phyloP scores from a whole-genome alignment of 2,888 invertebrate species.

The Acrocyrtus sp. region DNA sequence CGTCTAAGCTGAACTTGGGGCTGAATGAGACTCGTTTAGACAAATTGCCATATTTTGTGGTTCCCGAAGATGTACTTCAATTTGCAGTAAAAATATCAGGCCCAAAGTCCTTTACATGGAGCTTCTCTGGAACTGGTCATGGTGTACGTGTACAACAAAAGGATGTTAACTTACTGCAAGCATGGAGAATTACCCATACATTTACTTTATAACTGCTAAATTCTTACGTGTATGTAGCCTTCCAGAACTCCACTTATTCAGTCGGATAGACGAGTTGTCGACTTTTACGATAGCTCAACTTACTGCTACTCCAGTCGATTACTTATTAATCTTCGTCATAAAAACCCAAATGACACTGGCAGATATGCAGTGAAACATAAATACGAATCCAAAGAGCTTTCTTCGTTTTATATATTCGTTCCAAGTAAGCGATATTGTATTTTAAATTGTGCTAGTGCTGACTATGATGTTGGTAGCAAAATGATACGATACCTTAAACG shows the following conservation, averaged over 20 bases:
- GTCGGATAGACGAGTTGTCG: constrained; percentile 39
- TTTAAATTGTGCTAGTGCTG: no score
- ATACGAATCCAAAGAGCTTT: constrained; percentile 27
- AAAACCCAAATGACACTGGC: constrained; percentile 51
- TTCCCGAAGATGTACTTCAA: constrained; percentile 46
- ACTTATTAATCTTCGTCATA: constrained; percentile 49
- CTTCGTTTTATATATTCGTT: constrained; percentile 53
- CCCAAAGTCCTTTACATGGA: constrained; percentile 49
- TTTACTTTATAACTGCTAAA: no score
- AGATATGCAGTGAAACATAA: constrained; percentile 43
- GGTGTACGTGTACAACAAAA: constrained; percentile 39
- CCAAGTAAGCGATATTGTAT: no score
- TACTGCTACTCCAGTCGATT: constrained; percentile 52
- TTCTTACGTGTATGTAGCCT: constrained; percentile 42
- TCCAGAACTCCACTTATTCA: constrained; percentile 52
- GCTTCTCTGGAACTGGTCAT: constrained; percentile 37
- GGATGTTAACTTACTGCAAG: no score
- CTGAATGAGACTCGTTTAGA: constrained; percentile 41
- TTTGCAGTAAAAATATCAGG: constrained; percentile 50
- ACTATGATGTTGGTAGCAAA: no score
- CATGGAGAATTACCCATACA: no score
- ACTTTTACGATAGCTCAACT: constrained; percentile 49
- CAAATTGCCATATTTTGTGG: constrained; percentile 41
- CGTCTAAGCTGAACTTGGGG: constrained; percentile 37
- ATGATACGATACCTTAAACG: no score